Percentiles rank a stretch among this genome's conserved stretches.
Evolutionary conservation across 1,140 invertebrate species (phyloP).

Genomic region (Drosophila nigrodunni): DNA sequence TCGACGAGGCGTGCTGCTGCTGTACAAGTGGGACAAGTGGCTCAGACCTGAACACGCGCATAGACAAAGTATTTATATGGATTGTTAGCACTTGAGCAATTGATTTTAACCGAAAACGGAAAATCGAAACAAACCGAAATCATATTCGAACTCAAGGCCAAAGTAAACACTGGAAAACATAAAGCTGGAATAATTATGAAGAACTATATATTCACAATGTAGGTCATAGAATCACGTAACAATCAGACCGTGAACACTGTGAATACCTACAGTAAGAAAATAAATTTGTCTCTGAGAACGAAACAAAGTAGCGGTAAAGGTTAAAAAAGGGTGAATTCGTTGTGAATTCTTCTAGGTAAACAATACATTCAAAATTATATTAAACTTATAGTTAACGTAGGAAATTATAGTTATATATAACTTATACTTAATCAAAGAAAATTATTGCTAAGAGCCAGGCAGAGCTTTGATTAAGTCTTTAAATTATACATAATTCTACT

Average conservation of each 20-base stretch:
- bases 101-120: conserved; percentile 28
- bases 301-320: not conserved
- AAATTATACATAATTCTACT: conserved; percentile 10
- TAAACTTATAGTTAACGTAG: conserved; percentile 17
- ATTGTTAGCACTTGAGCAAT: conserved; percentile 29
- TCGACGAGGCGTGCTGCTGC: conserved; percentile 84
- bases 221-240: not conserved
- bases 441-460: not conserved
- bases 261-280: not conserved
- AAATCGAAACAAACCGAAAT: conserved; percentile 52
- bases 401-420: not conserved
- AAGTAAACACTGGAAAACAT: conserved; percentile 47
- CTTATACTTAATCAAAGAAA: conserved; percentile 1
- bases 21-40: conserved; percentile 85
- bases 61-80: conserved; percentile 38
- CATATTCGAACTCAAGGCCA: conserved; percentile 38
- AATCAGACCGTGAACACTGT: not conserved
- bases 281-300: not conserved
- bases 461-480: not conserved
- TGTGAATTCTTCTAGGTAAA: conserved; percentile 6
- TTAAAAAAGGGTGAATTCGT: not conserved
- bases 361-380: conserved; percentile 8
- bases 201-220: not conserved
- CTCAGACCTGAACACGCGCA: conserved; percentile 76
- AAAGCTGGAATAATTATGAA: not conserved